Conservation (phyloP, 2,888 invertebrate genomes). For the Pherbina coryleti region DNA sequence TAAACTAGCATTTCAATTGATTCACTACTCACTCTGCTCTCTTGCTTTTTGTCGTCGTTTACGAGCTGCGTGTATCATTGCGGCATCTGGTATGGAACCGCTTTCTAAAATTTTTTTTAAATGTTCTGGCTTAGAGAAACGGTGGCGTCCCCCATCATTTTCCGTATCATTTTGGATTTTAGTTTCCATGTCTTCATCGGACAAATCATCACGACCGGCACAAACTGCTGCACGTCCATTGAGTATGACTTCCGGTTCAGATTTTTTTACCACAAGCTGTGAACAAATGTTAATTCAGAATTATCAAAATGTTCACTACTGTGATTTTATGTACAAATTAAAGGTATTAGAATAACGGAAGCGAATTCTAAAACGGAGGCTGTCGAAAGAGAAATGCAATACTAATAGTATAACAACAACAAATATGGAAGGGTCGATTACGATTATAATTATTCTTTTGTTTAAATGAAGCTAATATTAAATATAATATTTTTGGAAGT, state of each 20-base stretch:
- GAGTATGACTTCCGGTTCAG: constrained; percentile 76
- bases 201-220: constrained; percentile 79
- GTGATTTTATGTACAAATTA: constrained; percentile 19
- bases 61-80: constrained; percentile 96
- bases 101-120: constrained; percentile 86
- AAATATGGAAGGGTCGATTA: no score
- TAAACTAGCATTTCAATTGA: not conserved
- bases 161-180: constrained; percentile 63
- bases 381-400: no score
- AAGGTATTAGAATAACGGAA: not conserved
- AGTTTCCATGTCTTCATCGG: constrained; percentile 73
- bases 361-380: no score
- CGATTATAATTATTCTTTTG: no score
- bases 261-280: constrained; percentile 74
- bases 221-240: constrained; percentile 87
- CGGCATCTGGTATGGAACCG: constrained; percentile 96
- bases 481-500: no score
- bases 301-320: constrained; percentile 37
- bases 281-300: constrained; percentile 46
- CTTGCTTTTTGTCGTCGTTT: constrained; percentile 95
- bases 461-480: no score
- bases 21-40: constrained; percentile 74
- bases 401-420: no score
- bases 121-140: constrained; percentile 77
- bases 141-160: constrained; percentile 70